A percentile compares a stretch with the other conserved stretches of the same genome.
Conservation (phyloP, 30 jellyfish, hydroid and myxozoan genomes). For the Mastigias papua region DNA sequence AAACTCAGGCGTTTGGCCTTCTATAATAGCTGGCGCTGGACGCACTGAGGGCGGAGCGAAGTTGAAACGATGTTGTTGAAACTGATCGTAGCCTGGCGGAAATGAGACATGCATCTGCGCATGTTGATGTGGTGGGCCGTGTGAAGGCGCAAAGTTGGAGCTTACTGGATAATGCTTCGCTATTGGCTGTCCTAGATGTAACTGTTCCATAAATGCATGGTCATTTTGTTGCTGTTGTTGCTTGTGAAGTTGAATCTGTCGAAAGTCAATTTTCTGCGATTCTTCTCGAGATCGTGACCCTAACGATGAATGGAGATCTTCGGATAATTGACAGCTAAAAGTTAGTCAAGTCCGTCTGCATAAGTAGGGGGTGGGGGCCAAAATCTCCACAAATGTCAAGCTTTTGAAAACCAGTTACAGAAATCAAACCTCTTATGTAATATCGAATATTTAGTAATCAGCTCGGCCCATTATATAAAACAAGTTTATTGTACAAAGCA, state of each 20-base stretch:
- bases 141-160: conserved; percentile 45
- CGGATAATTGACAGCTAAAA: background rate
- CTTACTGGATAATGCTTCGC: conserved; percentile 27
- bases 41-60: conserved; percentile 55
- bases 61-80: conserved; percentile 50
- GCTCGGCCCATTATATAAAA: too few relatives aligned
- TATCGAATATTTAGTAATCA: too few relatives aligned
- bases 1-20: conserved; percentile 48
- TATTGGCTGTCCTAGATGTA: conserved; percentile 41
- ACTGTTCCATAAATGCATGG: conserved; percentile 42
- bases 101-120: conserved; percentile 61
- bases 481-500: too few relatives aligned
- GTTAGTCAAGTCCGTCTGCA: background rate
- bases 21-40: conserved; percentile 52
- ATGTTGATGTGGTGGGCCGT: conserved; percentile 70
- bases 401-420: too few relatives aligned
- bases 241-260: conserved; percentile 9
- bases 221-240: conserved; percentile 66
- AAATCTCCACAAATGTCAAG: too few relatives aligned
- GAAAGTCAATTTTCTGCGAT: conserved; percentile 18
- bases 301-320: background rate
- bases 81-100: conserved; percentile 78
- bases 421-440: too few relatives aligned
- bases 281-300: conserved; percentile 50
- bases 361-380: too few relatives aligned